A percentile compares a stretch with the other conserved stretches of the same genome.
These are phyloP conservation scores for Coenonympha arcania DNA, from an alignment of 2,888 invertebrate species.

Conservation along the genomic window DNA sequence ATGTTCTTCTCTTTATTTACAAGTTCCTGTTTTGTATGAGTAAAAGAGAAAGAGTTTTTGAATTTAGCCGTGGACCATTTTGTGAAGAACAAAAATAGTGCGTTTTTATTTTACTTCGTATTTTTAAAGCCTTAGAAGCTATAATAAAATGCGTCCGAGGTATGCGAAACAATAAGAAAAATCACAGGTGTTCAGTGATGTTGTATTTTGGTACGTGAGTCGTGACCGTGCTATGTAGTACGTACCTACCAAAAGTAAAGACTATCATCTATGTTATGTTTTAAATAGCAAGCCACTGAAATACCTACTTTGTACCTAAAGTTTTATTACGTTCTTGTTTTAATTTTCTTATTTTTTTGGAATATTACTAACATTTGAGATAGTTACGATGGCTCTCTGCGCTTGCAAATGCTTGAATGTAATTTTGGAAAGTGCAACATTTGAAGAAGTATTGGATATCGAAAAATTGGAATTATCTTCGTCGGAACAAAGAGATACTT, in stretches of 20 bases:
- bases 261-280: too few species aligned
- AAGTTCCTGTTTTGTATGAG: too few species aligned
- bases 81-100: not conserved
- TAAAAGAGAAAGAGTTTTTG: slow-evolving; percentile 13
- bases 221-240: too few species aligned
- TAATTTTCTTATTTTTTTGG: slow-evolving; percentile 50
- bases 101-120: slow-evolving; percentile 4
- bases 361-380: slow-evolving; percentile 34
- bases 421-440: slow-evolving; percentile 75
- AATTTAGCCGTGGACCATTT: not conserved
- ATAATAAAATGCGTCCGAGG: not conserved
- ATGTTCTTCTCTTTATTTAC: too few species aligned
- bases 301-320: slow-evolving; percentile 42
- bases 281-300: slow-evolving; percentile 35
- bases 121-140: not conserved
- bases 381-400: slow-evolving; percentile 68
- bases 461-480: slow-evolving; percentile 73
- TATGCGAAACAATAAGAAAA: slow-evolving; percentile 4
- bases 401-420: slow-evolving; percentile 87
- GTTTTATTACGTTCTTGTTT: slow-evolving; percentile 48
- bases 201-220: slow-evolving; percentile 16
- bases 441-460: slow-evolving; percentile 72
- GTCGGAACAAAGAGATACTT: slow-evolving; percentile 76
- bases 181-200: slow-evolving; percentile 31
- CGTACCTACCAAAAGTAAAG: too few species aligned